These are phyloP conservation scores for Zootermopsis nevadensis DNA, from an alignment of 2,888 invertebrate genomes.

Conservation along the genomic window DNA sequence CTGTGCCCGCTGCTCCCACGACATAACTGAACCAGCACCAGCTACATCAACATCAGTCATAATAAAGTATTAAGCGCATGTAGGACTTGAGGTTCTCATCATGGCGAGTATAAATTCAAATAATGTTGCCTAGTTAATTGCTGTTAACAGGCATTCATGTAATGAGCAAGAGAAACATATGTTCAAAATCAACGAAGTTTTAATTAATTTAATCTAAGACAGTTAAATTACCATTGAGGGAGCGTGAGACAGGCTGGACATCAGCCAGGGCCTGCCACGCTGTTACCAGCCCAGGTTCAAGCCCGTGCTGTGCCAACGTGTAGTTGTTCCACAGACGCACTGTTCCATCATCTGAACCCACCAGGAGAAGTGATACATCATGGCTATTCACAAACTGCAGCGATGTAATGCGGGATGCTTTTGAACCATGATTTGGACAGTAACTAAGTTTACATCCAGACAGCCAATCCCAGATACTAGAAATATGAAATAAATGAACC, in stretches of 20 bases:
- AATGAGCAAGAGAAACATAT: too few relatives aligned
- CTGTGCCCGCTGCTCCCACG: slow-evolving; percentile 86
- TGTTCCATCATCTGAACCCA: slow-evolving; percentile 82
- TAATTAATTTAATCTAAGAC: too few relatives aligned
- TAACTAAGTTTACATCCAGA: slow-evolving; percentile 76
- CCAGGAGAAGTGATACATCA: slow-evolving; percentile 79
- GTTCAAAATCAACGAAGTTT: too few relatives aligned
- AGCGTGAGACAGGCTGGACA: slow-evolving; percentile 60
- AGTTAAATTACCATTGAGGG: slow-evolving; percentile 43
- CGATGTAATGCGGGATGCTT: slow-evolving; percentile 77
- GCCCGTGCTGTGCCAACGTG: slow-evolving; percentile 46
- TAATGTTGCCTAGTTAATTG: too few relatives aligned
- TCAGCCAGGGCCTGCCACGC: slow-evolving; percentile 89
- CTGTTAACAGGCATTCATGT: too few relatives aligned
- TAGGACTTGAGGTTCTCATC: too few relatives aligned
- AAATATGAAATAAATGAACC: slow-evolving; percentile 54
- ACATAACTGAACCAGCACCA: slow-evolving; percentile 76
- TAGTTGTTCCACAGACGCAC: slow-evolving; percentile 73
- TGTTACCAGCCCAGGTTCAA: slow-evolving; percentile 73
- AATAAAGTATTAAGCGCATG: too few relatives aligned
- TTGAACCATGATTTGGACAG: slow-evolving; percentile 67
- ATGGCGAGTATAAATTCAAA: too few relatives aligned
- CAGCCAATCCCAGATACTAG: slow-evolving; percentile 86
- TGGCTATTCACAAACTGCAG: slow-evolving; percentile 90
- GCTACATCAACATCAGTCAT: background rate